Percentiles rank a stretch among this genome's conserved stretches.
phyloP scores from a whole-genome alignment of 1,140 invertebrate species.

The Copidosoma floridanum region DNA sequence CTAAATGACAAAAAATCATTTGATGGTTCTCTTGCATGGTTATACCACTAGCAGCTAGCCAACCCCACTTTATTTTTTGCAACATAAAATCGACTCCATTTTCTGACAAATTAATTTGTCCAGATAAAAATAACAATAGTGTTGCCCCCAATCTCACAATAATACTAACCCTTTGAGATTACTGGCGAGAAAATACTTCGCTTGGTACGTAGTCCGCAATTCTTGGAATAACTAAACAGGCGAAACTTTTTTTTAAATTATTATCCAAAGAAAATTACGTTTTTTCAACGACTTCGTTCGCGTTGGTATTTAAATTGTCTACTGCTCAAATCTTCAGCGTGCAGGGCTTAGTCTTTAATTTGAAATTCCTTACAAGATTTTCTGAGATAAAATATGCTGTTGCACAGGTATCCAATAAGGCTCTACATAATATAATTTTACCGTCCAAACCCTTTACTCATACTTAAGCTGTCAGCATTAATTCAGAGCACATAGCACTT shows the following conservation, averaged over 20 bases:
- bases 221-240: not conserved
- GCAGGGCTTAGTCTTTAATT: not conserved
- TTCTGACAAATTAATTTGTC: too few species aligned
- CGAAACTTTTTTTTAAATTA: not conserved
- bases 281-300: not conserved
- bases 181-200: not conserved
- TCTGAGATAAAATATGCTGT: constrained; percentile 3
- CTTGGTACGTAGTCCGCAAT: not conserved
- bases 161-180: too few species aligned
- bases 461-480: not conserved
- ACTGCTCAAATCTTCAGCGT: not conserved
- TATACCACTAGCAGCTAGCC: too few species aligned
- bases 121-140: too few species aligned
- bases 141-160: too few species aligned
- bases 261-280: not conserved
- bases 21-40: too few species aligned
- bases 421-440: not conserved
- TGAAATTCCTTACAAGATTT: not conserved
- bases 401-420: constrained; percentile 1
- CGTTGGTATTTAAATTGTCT: not conserved
- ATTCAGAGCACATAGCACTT: not conserved
- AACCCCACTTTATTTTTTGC: too few species aligned
- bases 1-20: too few species aligned
- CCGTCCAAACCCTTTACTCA: not conserved
- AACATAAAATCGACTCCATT: too few species aligned